These are phyloP conservation scores for Hafferia zeledoni DNA, from an alignment of 2,797 vertebrate genomes.

Conservation along the genomic window DNA sequence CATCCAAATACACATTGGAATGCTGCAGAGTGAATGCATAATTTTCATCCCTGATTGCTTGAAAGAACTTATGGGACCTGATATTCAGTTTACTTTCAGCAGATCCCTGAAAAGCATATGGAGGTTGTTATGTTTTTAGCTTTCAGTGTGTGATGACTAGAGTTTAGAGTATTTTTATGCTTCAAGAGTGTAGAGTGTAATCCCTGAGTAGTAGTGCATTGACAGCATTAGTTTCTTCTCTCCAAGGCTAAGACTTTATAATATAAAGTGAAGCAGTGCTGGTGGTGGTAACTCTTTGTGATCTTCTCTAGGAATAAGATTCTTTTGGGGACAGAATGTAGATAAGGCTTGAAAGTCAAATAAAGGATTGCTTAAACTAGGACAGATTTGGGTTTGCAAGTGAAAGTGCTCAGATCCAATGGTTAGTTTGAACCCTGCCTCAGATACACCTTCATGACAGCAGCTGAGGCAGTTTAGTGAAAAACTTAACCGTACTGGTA, in stretches of 20 bases:
- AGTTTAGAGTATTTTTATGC: constrained; percentile 55
- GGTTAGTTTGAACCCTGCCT: neutral
- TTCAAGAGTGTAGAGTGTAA: neutral
- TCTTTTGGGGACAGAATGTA: neutral
- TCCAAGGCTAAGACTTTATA: neutral
- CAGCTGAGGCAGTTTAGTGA: neutral
- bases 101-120: constrained; percentile 8
- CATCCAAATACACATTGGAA: constrained; percentile 39
- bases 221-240: neutral
- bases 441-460: neutral
- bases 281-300: neutral
- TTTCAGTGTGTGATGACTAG: neutral
- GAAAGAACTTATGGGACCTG: constrained; percentile 12
- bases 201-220: neutral
- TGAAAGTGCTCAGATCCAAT: neutral
- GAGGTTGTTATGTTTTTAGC: constrained; percentile 51
- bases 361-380: neutral
- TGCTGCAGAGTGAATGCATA: neutral
- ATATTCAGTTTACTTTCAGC: constrained; percentile 35
- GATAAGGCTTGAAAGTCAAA: neutral
- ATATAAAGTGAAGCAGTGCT: neutral
- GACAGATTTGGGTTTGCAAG: neutral
- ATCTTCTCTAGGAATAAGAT: neutral
- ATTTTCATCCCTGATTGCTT: constrained; percentile 23
- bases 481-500: neutral